Percentiles rank a stretch among this genome's conserved stretches.
Evolutionary conservation across 2,113 vertebrate species (phyloP).

Genomic region (Bothrops jararaca): DNA sequence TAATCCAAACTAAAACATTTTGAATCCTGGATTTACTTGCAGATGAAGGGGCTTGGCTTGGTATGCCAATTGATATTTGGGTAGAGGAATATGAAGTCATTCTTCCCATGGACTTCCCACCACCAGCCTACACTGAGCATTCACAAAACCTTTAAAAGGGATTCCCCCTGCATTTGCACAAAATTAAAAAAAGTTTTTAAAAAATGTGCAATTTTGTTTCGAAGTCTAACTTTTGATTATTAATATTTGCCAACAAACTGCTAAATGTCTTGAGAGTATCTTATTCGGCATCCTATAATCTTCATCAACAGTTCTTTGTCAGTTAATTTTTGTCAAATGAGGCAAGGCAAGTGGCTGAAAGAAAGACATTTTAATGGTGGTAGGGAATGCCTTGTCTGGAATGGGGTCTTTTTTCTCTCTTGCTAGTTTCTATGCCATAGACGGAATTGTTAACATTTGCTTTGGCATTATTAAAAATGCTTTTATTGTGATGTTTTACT

Average conservation of each 20-base stretch:
- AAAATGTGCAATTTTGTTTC: background rate
- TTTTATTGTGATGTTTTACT: background rate
- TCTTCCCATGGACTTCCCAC: background rate
- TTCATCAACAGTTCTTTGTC: background rate
- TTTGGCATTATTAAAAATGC: background rate
- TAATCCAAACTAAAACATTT: background rate
- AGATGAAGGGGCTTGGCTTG: background rate
- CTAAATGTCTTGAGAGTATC: background rate
- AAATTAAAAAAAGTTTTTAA: background rate
- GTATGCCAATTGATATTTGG: background rate
- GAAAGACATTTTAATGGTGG: background rate
- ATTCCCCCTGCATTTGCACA: background rate
- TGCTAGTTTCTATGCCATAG: background rate
- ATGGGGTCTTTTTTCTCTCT: background rate
- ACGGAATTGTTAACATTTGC: background rate
- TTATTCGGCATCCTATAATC: background rate
- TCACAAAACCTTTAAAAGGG: background rate
- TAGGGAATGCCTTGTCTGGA: background rate
- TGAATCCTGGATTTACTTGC: background rate
- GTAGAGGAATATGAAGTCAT: background rate
- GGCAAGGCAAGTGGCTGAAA: background rate
- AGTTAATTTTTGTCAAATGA: background rate
- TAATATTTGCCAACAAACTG: background rate
- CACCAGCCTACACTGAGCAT: background rate
- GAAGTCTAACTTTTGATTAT: background rate